Evolutionary conservation across 2,113 vertebrate species (phyloP).

Genomic region (Heloderma charlesbogerti): DNA sequence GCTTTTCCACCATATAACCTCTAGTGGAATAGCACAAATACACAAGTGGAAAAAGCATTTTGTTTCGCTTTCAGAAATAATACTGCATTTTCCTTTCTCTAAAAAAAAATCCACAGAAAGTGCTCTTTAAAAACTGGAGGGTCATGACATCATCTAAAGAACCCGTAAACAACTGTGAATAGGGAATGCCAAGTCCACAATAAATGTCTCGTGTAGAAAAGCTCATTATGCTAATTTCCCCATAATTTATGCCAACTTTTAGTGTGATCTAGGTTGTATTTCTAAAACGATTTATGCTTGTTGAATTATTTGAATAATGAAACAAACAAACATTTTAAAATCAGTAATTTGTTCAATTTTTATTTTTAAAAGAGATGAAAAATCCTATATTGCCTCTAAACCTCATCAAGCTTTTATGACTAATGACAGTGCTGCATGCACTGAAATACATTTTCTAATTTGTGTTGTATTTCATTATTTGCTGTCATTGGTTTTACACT

Average conservation of each 20-base stretch:
- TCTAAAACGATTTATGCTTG: constrained; percentile 69
- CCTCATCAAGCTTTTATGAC: constrained; percentile 93
- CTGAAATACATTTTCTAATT: constrained; percentile 97
- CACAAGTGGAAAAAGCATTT: too few relatives aligned
- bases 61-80: too few relatives aligned
- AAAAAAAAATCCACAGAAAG: too few relatives aligned
- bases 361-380: constrained; percentile 88
- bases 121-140: too few relatives aligned
- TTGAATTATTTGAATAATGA: constrained; percentile 81
- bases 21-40: too few relatives aligned
- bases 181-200: too few relatives aligned
- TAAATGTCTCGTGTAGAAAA: too few relatives aligned
- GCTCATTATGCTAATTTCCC: constrained; percentile 52
- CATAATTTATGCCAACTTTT: constrained; percentile 81
- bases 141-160: too few relatives aligned
- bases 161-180: too few relatives aligned
- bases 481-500: constrained; percentile 98
- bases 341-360: constrained; percentile 84
- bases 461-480: constrained; percentile 99
- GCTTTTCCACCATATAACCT: too few relatives aligned
- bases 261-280: constrained; percentile 68
- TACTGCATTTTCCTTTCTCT: too few relatives aligned
- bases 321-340: constrained; percentile 64
- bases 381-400: constrained; percentile 86
- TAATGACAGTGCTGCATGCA: constrained; percentile 93